Evolutionary conservation across 2,888 invertebrate species (phyloP), one percentile per base, ranked within the genome.

Genomic region (Platycheirus rosarum): DNA sequence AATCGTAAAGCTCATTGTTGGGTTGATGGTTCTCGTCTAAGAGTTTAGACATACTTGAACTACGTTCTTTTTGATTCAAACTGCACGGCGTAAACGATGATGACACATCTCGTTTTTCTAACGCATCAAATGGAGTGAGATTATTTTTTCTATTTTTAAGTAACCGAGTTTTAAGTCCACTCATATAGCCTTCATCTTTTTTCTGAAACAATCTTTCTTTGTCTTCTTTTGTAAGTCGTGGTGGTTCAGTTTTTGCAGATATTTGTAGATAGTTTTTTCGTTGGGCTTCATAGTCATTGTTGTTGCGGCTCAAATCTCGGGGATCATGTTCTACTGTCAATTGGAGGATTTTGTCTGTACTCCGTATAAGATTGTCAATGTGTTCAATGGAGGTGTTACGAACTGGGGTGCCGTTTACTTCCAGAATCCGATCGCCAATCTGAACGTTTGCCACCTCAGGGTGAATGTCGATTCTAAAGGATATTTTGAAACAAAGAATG

Each of bases 321-420:
- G 97, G 96, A 89, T 96, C 96, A 88, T 97, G 96, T 90, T 97
- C 97, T 87, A 97, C 95, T 2, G 97, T 97, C 82, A 97, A 91
- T 92, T 97, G 96, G 75, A 96, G 90, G 76, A 94, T 93, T 69
- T 94, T 93, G 86, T 95, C 94, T 0, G 95, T 93, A 86, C 93
- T 93, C 76, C 93, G 92, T 70, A 96, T 92, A 32, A 95, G 92
- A 88, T 94, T 93, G 89, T 96, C 95, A 68, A 95, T 94, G 85
- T 94, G 96, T 82, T 95, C 94, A 53, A 96, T 92, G 0, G 96
- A 94, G 63, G 95, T 94, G 87, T 95, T 95, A 87, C 93, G 94
- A 0, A 97, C 95, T 0, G 97, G 96, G 0, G 96, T 94, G 2
- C 98, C 97, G 92, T 98, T 97, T 55, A 98, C 96, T 92, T 98